phyloP scores from a whole-genome alignment of 2,113 vertebrate species.

The Hippolais icterina region DNA sequence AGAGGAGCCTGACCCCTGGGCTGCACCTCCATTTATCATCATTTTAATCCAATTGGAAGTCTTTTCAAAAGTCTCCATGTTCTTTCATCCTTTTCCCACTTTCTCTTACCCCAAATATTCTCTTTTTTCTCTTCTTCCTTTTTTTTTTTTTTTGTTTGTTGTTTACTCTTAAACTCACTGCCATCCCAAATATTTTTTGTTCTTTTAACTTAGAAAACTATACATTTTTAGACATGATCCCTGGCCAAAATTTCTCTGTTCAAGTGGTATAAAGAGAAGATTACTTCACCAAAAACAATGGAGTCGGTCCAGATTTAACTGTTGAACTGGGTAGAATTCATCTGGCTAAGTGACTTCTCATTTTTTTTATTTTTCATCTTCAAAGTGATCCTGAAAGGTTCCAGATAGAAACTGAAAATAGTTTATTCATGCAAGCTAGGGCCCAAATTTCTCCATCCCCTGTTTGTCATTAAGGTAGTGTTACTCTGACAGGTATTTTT shows the following conservation, averaged over 20 bases:
- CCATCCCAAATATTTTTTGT: not conserved
- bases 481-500: not conserved
- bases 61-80: conserved; percentile 25
- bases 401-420: not conserved
- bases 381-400: not conserved
- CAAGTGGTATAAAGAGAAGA: not conserved
- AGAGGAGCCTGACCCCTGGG: conserved; percentile 45
- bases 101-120: conserved; percentile 5
- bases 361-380: conserved; percentile 19
- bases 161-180: not conserved
- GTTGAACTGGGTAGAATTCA: not conserved
- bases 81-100: conserved; percentile 44
- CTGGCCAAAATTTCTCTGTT: not conserved
- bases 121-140: not conserved
- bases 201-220: not conserved
- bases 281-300: conserved; percentile 18
- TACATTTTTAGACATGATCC: not conserved
- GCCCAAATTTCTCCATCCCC: not conserved
- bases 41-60: conserved; percentile 43
- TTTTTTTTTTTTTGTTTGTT: not conserved
- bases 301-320: conserved; percentile 1
- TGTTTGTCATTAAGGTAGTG: not conserved
- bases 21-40: conserved; percentile 50
- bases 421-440: not conserved
- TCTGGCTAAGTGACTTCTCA: not conserved